These are phyloP conservation scores for Montipora sp. DNA, from an alignment of 64 coral and sea anemone species.

Conservation along the genomic window DNA sequence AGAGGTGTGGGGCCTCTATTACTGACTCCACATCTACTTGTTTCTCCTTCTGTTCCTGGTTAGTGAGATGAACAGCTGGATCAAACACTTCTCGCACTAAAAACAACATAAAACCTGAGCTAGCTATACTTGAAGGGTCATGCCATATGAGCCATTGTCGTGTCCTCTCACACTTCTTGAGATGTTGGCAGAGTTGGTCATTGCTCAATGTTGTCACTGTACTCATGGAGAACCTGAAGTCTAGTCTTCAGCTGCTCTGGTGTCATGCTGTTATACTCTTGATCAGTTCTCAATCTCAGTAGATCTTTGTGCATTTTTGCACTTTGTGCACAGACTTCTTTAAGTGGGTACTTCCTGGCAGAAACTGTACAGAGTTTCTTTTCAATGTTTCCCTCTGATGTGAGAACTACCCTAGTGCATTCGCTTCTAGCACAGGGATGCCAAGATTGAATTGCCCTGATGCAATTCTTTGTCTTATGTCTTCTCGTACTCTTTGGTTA, in stretches of 20 bases:
- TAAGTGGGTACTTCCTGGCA: no score
- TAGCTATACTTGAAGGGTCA: conserved; percentile 34
- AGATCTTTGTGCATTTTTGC: not conserved
- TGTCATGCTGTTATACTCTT: conserved; percentile 7
- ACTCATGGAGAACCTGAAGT: not conserved
- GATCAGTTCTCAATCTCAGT: not conserved
- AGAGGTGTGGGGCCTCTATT: conserved; percentile 13
- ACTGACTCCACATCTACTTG: conserved; percentile 9
- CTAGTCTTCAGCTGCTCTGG: not conserved
- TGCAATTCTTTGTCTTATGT: not conserved
- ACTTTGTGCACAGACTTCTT: not conserved
- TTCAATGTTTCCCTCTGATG: no score
- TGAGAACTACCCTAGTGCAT: no score
- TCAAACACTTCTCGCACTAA: conserved; percentile 11
- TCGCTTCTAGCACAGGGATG: no score
- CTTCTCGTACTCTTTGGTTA: no score
- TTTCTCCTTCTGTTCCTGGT: not conserved
- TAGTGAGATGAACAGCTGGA: conserved; percentile 24
- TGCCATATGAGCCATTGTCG: conserved; percentile 19
- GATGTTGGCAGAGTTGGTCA: not conserved
- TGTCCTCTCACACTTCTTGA: conserved; percentile 32
- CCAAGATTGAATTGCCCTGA: no score
- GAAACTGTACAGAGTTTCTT: no score
- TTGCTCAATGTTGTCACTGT: not conserved
- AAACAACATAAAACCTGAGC: conserved; percentile 28